These are phyloP conservation scores for Rhyacophila brunnea DNA, from an alignment of 1,140 invertebrate species.

Conservation along the genomic window DNA sequence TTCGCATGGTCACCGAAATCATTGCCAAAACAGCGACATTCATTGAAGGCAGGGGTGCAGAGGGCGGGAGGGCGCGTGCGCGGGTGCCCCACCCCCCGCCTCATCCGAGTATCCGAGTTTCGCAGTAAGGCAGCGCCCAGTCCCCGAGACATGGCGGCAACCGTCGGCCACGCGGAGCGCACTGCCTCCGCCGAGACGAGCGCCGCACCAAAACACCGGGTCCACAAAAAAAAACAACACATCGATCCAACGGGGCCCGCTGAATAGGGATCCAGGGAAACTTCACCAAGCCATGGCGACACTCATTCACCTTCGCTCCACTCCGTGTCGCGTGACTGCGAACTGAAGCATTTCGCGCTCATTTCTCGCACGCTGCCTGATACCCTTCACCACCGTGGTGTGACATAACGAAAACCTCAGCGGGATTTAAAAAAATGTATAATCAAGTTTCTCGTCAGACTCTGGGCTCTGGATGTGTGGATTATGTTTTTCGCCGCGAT, in stretches of 20 bases:
- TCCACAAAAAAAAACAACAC: conserved; percentile 4
- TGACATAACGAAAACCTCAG: conserved; percentile 16
- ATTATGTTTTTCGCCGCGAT: too few relatives aligned
- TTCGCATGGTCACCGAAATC: too few relatives aligned
- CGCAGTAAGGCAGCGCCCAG: conserved; percentile 11
- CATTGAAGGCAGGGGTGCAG: conserved; percentile 8
- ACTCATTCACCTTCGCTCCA: not conserved
- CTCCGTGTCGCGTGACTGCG: not conserved
- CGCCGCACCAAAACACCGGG: not conserved
- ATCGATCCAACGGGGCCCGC: conserved; percentile 3
- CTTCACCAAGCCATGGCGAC: too few relatives aligned
- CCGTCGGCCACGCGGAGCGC: conserved; percentile 17
- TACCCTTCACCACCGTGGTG: not conserved
- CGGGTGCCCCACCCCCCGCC: not conserved
- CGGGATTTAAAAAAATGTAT: not conserved
- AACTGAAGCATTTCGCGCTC: not conserved
- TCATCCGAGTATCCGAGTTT: not conserved
- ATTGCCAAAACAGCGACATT: conserved; percentile 3
- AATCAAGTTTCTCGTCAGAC: too few relatives aligned
- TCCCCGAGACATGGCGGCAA: conserved; percentile 24
- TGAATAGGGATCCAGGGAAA: too few relatives aligned
- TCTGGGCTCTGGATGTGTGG: too few relatives aligned
- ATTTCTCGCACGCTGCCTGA: not conserved
- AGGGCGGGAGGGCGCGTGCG: conserved; percentile 9
- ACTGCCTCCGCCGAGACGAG: conserved; percentile 5